Conservation (phyloP, 1,140 invertebrate species). For the Scaptodrosophila lebanonensis region DNA sequence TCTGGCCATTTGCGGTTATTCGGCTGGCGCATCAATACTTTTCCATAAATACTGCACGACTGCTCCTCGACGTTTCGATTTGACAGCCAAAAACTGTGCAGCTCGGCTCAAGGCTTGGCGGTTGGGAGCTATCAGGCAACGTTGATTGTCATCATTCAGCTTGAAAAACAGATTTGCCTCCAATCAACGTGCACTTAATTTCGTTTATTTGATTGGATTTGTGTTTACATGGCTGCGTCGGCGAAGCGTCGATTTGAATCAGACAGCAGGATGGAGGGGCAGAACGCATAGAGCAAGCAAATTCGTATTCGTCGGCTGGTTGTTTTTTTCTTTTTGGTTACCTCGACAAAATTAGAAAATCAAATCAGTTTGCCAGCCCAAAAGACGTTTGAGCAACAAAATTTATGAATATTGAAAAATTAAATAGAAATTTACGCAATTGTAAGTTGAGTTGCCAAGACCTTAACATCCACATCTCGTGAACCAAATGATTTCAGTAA, state of each 20-base stretch:
- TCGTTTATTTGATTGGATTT: constrained; percentile 75
- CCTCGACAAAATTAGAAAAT: constrained; percentile 63
- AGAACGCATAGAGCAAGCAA: constrained; percentile 29
- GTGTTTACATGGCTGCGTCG: constrained; percentile 67
- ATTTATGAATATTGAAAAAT: constrained; percentile 73
- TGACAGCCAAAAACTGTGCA: no score
- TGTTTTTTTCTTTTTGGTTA: constrained; percentile 29
- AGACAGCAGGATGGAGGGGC: neutral
- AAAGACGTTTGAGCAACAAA: constrained; percentile 45
- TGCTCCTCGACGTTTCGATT: no score
- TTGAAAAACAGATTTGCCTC: constrained; percentile 74
- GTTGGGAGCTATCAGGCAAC: no score
- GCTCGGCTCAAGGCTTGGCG: no score
- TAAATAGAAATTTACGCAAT: constrained; percentile 58
- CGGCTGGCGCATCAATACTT: no score
- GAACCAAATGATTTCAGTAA: no score
- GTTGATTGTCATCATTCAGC: constrained; percentile 71
- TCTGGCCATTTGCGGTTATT: no score
- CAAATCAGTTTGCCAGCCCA: constrained; percentile 58
- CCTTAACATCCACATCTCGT: no score
- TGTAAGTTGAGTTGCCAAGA: neutral
- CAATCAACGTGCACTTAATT: constrained; percentile 74
- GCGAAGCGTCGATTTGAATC: no score
- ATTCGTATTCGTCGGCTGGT: constrained; percentile 39
- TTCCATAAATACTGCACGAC: no score